Percentiles rank a stretch among this genome's conserved stretches.
Evolutionary conservation across 2,797 vertebrate species (phyloP).

Genomic region (Enteromius unitaeniatus): DNA sequence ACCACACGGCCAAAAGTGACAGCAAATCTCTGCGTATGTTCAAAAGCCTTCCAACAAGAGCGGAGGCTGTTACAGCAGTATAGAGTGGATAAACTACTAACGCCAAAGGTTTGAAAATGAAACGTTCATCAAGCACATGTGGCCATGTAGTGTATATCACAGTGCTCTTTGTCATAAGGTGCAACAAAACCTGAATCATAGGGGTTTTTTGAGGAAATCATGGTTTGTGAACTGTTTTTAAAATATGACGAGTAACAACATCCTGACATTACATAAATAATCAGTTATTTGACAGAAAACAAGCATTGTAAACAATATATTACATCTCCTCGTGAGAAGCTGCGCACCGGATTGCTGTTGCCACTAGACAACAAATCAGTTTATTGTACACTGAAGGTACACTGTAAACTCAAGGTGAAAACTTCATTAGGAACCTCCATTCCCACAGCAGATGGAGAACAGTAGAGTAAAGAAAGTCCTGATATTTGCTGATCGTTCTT

Average conservation of each 20-base stretch:
- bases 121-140: neutral
- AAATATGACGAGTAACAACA: conserved; percentile 33
- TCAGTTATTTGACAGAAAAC: conserved; percentile 56
- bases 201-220: conserved; percentile 5
- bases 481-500: conserved; percentile 26
- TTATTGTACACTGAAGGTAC: conserved; percentile 25
- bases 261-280: conserved; percentile 67
- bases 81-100: neutral
- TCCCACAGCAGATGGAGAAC: conserved; percentile 24
- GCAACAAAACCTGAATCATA: conserved; percentile 39
- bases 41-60: neutral
- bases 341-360: conserved; percentile 44
- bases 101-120: neutral
- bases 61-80: neutral
- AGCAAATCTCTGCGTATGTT: neutral
- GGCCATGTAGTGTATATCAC: conserved; percentile 26
- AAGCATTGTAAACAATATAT: conserved; percentile 63
- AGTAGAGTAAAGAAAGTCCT: conserved; percentile 12
- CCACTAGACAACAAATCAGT: conserved; percentile 36
- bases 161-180: conserved; percentile 42
- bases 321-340: conserved; percentile 42
- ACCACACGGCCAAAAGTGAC: conserved; percentile 12
- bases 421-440: conserved; percentile 28
- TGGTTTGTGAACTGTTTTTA: conserved; percentile 37
- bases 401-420: conserved; percentile 41